These are phyloP conservation scores for Drosophila guanche DNA, from an alignment of 1,140 invertebrate genomes.

Conservation along the genomic window DNA sequence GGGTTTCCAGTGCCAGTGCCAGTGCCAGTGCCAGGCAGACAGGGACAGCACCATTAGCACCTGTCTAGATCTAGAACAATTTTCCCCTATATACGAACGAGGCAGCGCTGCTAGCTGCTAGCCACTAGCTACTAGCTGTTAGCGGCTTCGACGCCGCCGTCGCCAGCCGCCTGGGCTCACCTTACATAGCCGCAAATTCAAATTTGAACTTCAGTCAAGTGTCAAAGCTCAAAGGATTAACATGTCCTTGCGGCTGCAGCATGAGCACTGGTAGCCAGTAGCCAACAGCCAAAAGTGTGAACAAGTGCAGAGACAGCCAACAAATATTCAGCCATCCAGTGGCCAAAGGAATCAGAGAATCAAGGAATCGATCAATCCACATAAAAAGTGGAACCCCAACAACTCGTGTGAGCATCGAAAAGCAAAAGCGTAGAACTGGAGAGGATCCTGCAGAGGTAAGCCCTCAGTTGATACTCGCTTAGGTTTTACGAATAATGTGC, in stretches of 20 bases:
- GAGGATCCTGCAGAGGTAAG: constrained; percentile 29
- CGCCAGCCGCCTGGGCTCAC: constrained; percentile 36
- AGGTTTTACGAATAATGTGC: constrained; percentile 1
- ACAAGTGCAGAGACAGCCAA: constrained; percentile 21
- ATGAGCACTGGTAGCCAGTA: constrained; percentile 12
- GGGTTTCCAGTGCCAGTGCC: constrained; percentile 33
- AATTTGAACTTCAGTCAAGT: constrained; percentile 82
- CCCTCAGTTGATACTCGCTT: constrained; percentile 6
- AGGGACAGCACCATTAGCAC: constrained; percentile 66
- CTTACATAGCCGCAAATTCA: constrained; percentile 76
- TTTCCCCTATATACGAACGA: constrained; percentile 46
- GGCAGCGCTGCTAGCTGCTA: constrained; percentile 40
- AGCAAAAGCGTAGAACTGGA: background rate
- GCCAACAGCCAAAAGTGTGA: constrained; percentile 16
- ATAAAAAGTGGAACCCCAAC: too few species aligned
- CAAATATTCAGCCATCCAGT: background rate
- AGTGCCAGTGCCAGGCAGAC: constrained; percentile 45
- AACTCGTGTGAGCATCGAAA: background rate
- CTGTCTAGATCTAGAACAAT: constrained; percentile 73
- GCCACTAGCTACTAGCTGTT: constrained; percentile 10
- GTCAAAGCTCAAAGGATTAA: constrained; percentile 83
- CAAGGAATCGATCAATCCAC: background rate
- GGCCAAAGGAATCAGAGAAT: constrained; percentile 13
- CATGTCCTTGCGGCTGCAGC: constrained; percentile 71
- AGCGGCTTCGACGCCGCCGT: constrained; percentile 15